These are phyloP conservation scores for Myiozetetes cayanensis DNA, from an alignment of 2,113 vertebrate species.

Conservation along the genomic window DNA sequence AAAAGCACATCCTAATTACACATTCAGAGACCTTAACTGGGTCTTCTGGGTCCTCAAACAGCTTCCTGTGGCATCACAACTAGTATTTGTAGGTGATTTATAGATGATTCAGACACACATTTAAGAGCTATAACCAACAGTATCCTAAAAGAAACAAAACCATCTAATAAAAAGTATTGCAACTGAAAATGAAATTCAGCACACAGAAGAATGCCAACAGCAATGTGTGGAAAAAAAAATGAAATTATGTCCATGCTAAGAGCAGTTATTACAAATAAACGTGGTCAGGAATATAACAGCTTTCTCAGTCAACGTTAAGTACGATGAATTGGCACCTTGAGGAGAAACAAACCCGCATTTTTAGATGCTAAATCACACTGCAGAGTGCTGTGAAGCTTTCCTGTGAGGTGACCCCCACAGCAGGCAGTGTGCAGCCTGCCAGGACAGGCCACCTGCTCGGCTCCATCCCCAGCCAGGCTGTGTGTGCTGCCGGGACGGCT, in stretches of 20 bases:
- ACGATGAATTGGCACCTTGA: constrained; percentile 19
- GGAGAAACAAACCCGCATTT: neutral
- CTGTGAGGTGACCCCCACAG: neutral
- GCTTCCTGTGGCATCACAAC: neutral
- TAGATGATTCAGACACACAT: neutral
- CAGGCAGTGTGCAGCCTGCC: neutral
- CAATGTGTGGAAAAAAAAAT: neutral
- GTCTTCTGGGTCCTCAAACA: neutral
- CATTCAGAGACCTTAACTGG: neutral
- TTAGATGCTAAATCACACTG: neutral
- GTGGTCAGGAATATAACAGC: neutral
- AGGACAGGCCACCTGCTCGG: neutral
- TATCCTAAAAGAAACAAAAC: neutral
- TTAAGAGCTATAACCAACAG: neutral
- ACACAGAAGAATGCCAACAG: neutral
- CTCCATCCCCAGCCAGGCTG: neutral
- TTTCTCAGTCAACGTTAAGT: neutral
- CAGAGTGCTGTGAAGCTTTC: fast-evolving
- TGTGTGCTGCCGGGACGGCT: neutral
- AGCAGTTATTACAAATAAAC: neutral
- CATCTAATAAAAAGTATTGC: neutral
- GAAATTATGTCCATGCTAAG: neutral
- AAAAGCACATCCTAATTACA: neutral
- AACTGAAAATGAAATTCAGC: neutral
- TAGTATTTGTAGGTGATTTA: neutral